Evolutionary conservation across 2,888 invertebrate genomes (phyloP).

Genomic region (Hyposoter didymator): DNA sequence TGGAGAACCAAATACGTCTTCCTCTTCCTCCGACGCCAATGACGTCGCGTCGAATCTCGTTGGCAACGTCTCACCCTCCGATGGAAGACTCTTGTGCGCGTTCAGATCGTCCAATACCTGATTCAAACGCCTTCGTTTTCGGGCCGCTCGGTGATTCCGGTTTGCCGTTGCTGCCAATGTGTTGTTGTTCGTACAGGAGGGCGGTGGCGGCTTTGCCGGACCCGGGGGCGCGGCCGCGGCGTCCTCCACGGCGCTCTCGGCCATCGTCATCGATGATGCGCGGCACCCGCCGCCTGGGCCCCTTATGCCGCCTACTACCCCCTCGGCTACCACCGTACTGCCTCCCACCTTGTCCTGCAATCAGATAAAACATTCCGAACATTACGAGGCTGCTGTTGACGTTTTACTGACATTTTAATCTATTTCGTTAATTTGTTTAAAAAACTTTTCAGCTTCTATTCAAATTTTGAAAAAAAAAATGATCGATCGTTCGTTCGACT

Average conservation of each 20-base stretch:
- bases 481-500: background rate
- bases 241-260: conserved; percentile 88
- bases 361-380: conserved; percentile 43
- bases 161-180: conserved; percentile 87
- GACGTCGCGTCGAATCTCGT: conserved; percentile 71
- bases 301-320: conserved; percentile 82
- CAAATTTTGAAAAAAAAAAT: background rate
- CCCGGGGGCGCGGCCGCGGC: conserved; percentile 86
- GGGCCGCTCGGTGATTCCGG: conserved; percentile 87
- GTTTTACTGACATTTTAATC: no score
- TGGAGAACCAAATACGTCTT: conserved; percentile 81
- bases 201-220: conserved; percentile 84
- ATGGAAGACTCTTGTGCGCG: conserved; percentile 79
- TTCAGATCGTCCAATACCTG: conserved; percentile 92
- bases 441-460: background rate
- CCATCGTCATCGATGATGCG: conserved; percentile 89
- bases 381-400: background rate
- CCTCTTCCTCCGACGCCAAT: conserved; percentile 79
- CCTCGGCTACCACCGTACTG: conserved; percentile 83
- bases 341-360: conserved; percentile 82
- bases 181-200: conserved; percentile 86
- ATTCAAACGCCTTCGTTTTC: conserved; percentile 92
- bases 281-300: conserved; percentile 85
- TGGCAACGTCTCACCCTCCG: conserved; percentile 64
- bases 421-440: no score